Conservation (phyloP, 2,797 vertebrate genomes). For the Columba guinea region DNA sequence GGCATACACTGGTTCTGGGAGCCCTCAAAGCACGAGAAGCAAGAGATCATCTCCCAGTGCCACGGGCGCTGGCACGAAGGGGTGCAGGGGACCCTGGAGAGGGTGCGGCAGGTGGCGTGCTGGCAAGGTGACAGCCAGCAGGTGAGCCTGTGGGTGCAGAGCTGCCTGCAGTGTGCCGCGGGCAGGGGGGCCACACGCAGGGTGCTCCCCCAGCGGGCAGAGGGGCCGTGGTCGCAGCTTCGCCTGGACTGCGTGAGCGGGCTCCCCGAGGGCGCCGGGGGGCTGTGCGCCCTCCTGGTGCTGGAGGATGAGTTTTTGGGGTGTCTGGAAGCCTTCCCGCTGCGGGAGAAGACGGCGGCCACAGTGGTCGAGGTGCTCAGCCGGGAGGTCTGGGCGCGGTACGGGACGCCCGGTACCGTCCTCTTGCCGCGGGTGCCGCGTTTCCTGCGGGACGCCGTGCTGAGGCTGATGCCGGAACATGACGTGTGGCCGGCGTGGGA, state of each 20-base stretch:
- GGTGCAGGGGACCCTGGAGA: background rate
- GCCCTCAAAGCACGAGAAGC: background rate
- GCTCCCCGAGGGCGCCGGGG: background rate
- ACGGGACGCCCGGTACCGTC: background rate
- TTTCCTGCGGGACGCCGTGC: fast-evolving
- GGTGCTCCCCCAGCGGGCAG: background rate
- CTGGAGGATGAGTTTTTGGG: background rate
- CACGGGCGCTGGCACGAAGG: background rate
- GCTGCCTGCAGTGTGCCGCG: fast-evolving
- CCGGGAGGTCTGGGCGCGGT: fast-evolving
- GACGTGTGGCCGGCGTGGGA: fast-evolving
- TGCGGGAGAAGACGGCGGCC: fast-evolving
- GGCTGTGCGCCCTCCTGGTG: background rate
- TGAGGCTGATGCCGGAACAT: fast-evolving
- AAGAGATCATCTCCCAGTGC: background rate
- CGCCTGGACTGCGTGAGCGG: background rate
- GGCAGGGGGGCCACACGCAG: fast-evolving
- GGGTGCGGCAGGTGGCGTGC: fast-evolving
- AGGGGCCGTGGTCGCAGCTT: background rate
- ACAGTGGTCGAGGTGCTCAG: fast-evolving
- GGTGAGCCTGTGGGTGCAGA: background rate
- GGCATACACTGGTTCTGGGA: background rate
- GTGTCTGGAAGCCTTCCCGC: background rate
- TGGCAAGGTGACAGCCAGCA: fast-evolving
- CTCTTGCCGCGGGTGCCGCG: fast-evolving